Evolutionary conservation across 2,888 invertebrate genomes (phyloP).

Genomic region (Odontocerum albicorne): DNA sequence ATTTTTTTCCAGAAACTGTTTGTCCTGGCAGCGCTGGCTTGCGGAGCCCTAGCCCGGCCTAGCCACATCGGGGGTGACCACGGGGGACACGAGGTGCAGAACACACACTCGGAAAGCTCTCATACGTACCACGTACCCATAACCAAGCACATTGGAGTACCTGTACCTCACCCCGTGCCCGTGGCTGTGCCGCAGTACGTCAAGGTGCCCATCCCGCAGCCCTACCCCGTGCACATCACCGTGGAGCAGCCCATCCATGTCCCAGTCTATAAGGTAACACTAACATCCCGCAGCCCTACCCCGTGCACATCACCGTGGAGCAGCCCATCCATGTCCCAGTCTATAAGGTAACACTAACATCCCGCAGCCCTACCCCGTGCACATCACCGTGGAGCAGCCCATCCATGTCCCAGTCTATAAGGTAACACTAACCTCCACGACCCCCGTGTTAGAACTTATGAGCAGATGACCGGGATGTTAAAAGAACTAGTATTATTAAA

Average conservation of each 20-base stretch:
- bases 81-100: slow-evolving; percentile 56
- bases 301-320: slow-evolving; percentile 70
- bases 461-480: too few species aligned
- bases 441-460: too few species aligned
- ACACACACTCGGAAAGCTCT: slow-evolving; percentile 67
- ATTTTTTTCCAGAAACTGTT: slow-evolving; percentile 38
- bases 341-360: slow-evolving; percentile 65
- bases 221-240: slow-evolving; percentile 71
- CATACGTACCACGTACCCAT: slow-evolving; percentile 71
- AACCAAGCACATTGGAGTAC: slow-evolving; percentile 71
- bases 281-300: slow-evolving; percentile 75
- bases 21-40: slow-evolving; percentile 38
- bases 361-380: slow-evolving; percentile 75
- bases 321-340: slow-evolving; percentile 74
- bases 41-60: slow-evolving; percentile 38
- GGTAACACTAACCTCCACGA: too few species aligned
- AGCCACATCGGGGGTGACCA: slow-evolving; percentile 44
- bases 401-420: slow-evolving; percentile 74
- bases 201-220: slow-evolving; percentile 73
- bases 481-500: too few species aligned
- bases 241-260: slow-evolving; percentile 74
- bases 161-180: slow-evolving; percentile 73
- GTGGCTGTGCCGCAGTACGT: slow-evolving; percentile 70
- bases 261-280: slow-evolving; percentile 66
- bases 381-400: slow-evolving; percentile 70